phyloP scores from a whole-genome alignment of 35 echinoderm and acorn worm species.

The Heliocidaris erythrogramma region DNA sequence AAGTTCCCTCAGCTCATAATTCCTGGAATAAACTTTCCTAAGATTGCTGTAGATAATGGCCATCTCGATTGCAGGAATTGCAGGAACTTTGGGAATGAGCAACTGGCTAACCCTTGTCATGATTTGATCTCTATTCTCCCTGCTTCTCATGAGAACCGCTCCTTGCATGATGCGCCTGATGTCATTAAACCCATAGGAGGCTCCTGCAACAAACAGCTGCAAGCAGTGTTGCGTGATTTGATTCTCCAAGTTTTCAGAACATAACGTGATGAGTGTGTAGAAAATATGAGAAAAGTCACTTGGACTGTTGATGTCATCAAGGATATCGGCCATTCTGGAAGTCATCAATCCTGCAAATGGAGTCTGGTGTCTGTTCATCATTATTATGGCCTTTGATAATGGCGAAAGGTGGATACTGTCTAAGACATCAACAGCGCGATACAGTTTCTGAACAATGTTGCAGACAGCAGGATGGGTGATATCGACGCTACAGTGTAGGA shows the following conservation, averaged over 20 bases:
- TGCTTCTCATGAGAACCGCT: not conserved
- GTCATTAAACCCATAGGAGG: constrained; percentile 35
- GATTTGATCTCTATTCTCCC: not conserved
- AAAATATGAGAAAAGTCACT: constrained; percentile 34
- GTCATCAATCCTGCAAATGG: constrained; percentile 18
- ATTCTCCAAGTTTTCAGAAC: constrained; percentile 5
- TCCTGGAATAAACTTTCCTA: not conserved
- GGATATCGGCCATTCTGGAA: not conserved
- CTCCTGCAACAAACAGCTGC: constrained; percentile 24
- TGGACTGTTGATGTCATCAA: constrained; percentile 14
- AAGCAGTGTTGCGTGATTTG: not conserved
- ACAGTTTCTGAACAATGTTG: constrained; percentile 29
- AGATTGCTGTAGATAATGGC: constrained; percentile 43
- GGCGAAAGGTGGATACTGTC: not conserved
- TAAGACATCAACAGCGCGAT: not conserved
- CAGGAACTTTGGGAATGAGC: constrained; percentile 22
- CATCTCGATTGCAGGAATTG: constrained; percentile 25
- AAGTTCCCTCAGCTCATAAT: constrained; percentile 19
- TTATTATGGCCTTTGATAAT: constrained; percentile 8
- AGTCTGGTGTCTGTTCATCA: constrained; percentile 26
- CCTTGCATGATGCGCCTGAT: constrained; percentile 40
- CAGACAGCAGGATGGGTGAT: not conserved
- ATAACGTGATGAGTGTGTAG: not conserved
- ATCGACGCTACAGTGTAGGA: constrained; percentile 24
- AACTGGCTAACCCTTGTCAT: constrained; percentile 10